Conservation (phyloP, 2,888 invertebrate genomes). For the Drosophila conformis region DNA sequence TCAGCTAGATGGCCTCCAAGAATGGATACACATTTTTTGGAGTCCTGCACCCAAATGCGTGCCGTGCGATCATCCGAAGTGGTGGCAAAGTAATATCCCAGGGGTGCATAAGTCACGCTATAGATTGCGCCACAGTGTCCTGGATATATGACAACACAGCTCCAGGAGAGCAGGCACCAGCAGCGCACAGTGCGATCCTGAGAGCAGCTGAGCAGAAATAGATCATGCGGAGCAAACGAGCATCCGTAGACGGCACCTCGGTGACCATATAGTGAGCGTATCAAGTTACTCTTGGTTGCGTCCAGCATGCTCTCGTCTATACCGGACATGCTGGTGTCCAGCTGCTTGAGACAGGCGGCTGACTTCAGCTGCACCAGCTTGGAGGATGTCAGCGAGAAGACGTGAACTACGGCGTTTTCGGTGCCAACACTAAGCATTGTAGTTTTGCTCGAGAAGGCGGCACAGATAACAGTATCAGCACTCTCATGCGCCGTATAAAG, state of each 20-base stretch:
- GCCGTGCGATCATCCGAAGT: slow-evolving; percentile 59
- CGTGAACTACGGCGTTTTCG: slow-evolving; percentile 29
- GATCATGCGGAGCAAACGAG: slow-evolving; percentile 53
- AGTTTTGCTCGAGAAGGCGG: slow-evolving; percentile 44
- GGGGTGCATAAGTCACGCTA: slow-evolving; percentile 52
- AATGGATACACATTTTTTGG: slow-evolving; percentile 32
- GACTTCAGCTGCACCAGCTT: slow-evolving; percentile 57
- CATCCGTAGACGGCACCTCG: slow-evolving; percentile 48
- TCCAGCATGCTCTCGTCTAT: slow-evolving; percentile 56
- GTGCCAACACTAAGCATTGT: slow-evolving; percentile 59
- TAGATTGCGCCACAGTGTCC: slow-evolving; percentile 55
- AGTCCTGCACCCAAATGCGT: slow-evolving; percentile 62
- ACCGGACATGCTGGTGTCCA: slow-evolving; percentile 42
- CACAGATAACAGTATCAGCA: slow-evolving; percentile 47
- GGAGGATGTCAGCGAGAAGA: slow-evolving; percentile 47
- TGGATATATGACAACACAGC: slow-evolving; percentile 59
- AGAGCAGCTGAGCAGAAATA: slow-evolving; percentile 51
- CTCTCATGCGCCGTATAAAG: slow-evolving; percentile 37
- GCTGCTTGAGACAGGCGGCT: slow-evolving; percentile 22
- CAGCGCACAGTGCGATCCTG: slow-evolving; percentile 58
- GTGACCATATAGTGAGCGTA: slow-evolving; percentile 53
- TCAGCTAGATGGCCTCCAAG: slow-evolving; percentile 56
- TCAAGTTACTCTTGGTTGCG: slow-evolving; percentile 3
- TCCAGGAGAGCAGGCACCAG: slow-evolving; percentile 67
- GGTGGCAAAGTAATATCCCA: slow-evolving; percentile 61